Percentiles rank a stretch among this genome's conserved stretches.
These are phyloP conservation scores for Cataglyphis altisquamis DNA, from an alignment of 2,888 invertebrate genomes.

Conservation along the genomic window DNA sequence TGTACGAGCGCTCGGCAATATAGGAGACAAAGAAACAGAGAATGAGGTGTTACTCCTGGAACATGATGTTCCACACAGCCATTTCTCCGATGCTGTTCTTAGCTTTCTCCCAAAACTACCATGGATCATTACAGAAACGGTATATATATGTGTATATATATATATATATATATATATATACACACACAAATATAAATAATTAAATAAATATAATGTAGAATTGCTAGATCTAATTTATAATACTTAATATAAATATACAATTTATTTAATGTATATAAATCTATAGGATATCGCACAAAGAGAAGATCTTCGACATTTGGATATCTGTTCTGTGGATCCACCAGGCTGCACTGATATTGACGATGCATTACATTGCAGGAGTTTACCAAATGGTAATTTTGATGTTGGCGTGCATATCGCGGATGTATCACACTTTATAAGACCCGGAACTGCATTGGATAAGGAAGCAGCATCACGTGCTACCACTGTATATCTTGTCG, in stretches of 20 bases:
- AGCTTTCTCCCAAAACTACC: conserved; percentile 96
- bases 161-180: neutral
- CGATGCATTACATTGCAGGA: conserved; percentile 97
- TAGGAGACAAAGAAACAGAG: conserved; percentile 98
- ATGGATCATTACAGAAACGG: conserved; percentile 95
- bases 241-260: neutral
- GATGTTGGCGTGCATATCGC: conserved; percentile 99
- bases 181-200: neutral
- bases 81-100: conserved; percentile 97
- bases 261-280: conserved; percentile 24
- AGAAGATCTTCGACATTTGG: conserved; percentile 93
- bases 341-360: conserved; percentile 99
- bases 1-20: conserved; percentile 95
- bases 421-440: conserved; percentile 98
- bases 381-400: conserved; percentile 90
- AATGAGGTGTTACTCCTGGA: conserved; percentile 98
- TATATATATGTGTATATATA: conserved; percentile 25
- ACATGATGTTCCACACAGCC: conserved; percentile 98
- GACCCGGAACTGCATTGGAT: conserved; percentile 97
- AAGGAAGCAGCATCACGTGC: conserved; percentile 97
- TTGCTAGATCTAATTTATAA: neutral
- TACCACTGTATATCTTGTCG: conserved; percentile 98
- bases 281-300: conserved; percentile 91
- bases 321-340: conserved; percentile 98
- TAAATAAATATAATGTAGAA: neutral